Evolutionary conservation across 2,888 invertebrate species (phyloP).

Genomic region (Pediacus dermestoides): DNA sequence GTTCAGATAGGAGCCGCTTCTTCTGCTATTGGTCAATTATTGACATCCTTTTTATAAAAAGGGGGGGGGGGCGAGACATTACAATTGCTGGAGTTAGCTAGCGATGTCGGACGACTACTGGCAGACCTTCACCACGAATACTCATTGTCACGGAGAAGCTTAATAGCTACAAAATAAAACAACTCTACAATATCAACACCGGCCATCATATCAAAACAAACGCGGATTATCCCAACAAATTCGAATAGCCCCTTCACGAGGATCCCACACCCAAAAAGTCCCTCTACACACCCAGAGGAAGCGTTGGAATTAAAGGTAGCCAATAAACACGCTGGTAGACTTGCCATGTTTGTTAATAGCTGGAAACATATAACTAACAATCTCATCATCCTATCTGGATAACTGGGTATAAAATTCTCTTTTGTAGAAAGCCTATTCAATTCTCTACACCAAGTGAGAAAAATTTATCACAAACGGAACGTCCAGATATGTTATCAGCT

Average conservation of each 20-base stretch:
- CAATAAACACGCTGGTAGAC: neutral
- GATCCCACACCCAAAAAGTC: too few relatives aligned
- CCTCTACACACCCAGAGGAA: too few relatives aligned
- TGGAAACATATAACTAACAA: conserved; percentile 1
- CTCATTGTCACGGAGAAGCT: neutral
- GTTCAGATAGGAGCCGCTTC: neutral
- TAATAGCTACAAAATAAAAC: neutral
- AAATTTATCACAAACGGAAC: neutral
- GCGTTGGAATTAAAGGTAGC: too few relatives aligned
- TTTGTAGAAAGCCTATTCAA: neutral
- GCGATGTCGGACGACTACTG: conserved; percentile 1
- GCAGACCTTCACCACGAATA: neutral
- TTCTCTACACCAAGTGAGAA: neutral
- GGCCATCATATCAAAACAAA: neutral
- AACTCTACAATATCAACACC: neutral
- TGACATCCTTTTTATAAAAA: neutral
- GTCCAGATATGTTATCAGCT: neutral
- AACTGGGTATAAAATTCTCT: neutral
- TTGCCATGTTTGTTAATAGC: neutral
- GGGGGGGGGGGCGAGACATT: neutral
- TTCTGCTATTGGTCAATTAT: neutral
- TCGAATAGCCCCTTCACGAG: too few relatives aligned
- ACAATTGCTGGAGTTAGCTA: neutral
- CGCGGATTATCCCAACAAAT: neutral
- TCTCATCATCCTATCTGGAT: neutral